phyloP scores from a whole-genome alignment of 2,888 invertebrate genomes.

The Halictus quadricinctus region DNA sequence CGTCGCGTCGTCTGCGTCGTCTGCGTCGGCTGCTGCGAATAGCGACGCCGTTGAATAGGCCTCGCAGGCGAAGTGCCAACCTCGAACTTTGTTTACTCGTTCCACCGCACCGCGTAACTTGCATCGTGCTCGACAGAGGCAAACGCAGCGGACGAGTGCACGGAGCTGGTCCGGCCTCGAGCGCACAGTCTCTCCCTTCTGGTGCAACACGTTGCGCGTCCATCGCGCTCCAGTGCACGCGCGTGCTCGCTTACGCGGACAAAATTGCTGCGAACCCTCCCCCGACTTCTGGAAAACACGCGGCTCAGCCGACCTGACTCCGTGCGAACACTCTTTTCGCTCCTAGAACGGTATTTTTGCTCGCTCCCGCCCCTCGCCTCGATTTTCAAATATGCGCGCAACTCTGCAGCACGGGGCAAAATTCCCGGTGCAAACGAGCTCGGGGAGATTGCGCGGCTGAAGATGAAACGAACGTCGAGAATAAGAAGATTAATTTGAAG shows the following conservation, averaged over 20 bases:
- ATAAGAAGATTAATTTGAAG: not conserved
- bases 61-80: slow-evolving; percentile 61
- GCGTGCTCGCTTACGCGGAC: not conserved
- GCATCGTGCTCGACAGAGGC: slow-evolving; percentile 37
- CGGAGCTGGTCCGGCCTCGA: not conserved
- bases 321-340: not conserved
- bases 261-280: not conserved
- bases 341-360: not conserved
- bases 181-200: not conserved
- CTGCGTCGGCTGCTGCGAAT: not conserved
- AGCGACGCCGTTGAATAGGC: slow-evolving; percentile 52
- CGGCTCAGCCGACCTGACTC: not conserved
- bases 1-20: not conserved
- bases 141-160: slow-evolving; percentile 18
- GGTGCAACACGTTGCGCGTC: slow-evolving; percentile 51
- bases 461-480: no score
- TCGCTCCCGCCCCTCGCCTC: not conserved
- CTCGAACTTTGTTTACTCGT: slow-evolving; percentile 67
- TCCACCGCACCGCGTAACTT: slow-evolving; percentile 29
- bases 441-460: not conserved
- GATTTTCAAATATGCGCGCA: not conserved
- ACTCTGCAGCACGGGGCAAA: not conserved
- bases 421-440: not conserved
- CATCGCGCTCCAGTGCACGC: not conserved
- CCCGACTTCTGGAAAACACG: not conserved